Conservation (phyloP, 1,140 invertebrate genomes). For the Vollenhovia emeryi region DNA sequence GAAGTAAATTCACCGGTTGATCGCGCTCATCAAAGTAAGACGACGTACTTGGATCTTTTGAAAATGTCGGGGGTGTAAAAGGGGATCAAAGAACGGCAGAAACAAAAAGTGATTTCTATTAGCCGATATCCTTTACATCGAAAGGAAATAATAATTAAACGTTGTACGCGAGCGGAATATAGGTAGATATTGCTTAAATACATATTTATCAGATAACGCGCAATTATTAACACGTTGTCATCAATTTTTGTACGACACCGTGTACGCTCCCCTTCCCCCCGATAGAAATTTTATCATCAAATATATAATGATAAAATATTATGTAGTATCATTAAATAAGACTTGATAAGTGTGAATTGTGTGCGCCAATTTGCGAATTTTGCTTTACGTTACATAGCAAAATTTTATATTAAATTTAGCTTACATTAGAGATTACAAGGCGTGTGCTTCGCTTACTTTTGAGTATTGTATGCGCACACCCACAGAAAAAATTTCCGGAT, state of each 20-base stretch:
- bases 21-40: constrained; percentile 30
- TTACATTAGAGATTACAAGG: no score
- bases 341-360: no score
- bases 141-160: background rate
- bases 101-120: background rate
- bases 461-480: no score
- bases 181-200: background rate
- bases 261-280: no score
- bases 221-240: background rate
- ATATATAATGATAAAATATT: background rate
- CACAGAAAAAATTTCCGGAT: no score
- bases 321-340: no score
- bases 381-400: no score
- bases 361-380: no score
- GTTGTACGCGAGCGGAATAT: background rate
- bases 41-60: background rate
- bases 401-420: no score
- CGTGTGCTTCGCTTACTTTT: no score
- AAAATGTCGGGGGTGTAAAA: background rate
- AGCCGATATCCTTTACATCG: background rate
- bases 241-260: no score
- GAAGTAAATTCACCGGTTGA: background rate
- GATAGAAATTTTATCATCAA: no score
- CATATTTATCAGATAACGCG: background rate
- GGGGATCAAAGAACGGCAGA: background rate